phyloP scores from a whole-genome alignment of 64 coral and sea anemone species.

The Stichodactyla mertensii region DNA sequence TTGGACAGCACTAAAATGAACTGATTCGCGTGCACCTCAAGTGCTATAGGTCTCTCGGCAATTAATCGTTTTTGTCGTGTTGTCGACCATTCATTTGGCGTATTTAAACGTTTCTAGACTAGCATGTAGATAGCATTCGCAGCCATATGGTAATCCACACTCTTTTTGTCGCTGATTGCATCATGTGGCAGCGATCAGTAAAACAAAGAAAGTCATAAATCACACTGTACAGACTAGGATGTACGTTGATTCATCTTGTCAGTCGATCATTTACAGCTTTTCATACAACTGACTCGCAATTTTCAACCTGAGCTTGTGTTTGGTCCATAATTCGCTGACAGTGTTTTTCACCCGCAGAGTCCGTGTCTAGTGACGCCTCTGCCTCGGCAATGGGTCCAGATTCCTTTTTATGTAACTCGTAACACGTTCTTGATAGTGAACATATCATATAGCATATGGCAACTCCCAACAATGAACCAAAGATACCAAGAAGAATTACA shows the following conservation, averaged over 20 bases:
- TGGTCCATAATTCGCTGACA: constrained; percentile 5
- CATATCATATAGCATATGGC: constrained; percentile 17
- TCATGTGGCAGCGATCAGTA: neutral
- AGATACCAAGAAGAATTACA: constrained; percentile 13
- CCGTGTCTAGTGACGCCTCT: neutral
- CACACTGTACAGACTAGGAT: neutral
- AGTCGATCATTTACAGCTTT: neutral
- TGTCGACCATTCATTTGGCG: neutral
- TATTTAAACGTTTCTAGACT: neutral
- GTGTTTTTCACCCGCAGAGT: neutral
- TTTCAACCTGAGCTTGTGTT: neutral
- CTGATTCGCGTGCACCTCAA: neutral
- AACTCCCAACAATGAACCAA: constrained; percentile 20
- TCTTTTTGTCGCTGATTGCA: neutral
- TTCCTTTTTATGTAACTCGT: constrained; percentile 21
- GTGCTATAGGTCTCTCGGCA: neutral
- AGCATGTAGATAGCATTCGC: neutral
- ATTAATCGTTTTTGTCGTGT: neutral
- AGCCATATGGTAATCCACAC: neutral
- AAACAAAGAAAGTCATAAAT: neutral
- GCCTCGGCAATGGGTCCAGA: neutral
- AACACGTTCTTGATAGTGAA: constrained; percentile 8
- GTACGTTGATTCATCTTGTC: neutral
- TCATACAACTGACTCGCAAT: constrained; percentile 7
- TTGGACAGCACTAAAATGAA: too few species aligned